Evolutionary conservation across 2,113 vertebrate genomes (phyloP), one percentile per base, ranked within the genome.

Genomic region (Sinocyclocheilus rhinocerous): DNA sequence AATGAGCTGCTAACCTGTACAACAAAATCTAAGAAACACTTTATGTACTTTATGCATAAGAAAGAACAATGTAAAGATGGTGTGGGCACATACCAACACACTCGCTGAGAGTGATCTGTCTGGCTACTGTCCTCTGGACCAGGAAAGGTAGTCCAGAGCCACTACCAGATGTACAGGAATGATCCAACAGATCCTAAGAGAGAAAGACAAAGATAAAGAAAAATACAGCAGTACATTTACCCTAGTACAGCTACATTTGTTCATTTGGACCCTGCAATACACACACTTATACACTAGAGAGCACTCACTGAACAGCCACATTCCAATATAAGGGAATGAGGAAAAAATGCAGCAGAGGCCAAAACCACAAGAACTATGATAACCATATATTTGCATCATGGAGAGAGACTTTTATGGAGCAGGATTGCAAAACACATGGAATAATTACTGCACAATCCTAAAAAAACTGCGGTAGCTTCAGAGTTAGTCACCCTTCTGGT

Each of bases 101-200:
- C 92, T 99, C 98, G 79, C 97, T 95, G 5, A 99, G 96, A 0
- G 97, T 98, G 89, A 99, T 99, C 93, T 99, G 98, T 87, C 98
- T 96, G 89, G 98, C 98, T 81, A 99, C 98, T 0, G 98, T 99
- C 88, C 98, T 97, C 85, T 99, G 98, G 78, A 99, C 98, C 81
- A 99, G 93, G 93, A 99, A 99, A 6, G 98, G 98, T 78, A 99
- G 97, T 1, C 98, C 98, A 70, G 98, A 99, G 50, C 98, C 98
- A 45, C 98, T 99, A 90, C 98, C 98, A 76, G 98, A 99, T 0
- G 98, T 99, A 92, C 98, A 99, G 2, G 98, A 98, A 92, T 99
- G 98, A 94, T 99, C 98, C 94, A 99, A 70, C 87, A 99, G 92
- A 91, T 99, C 98, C 98, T 99, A 33, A 18, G 20, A 78, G 2